phyloP scores from a whole-genome alignment of 2,113 vertebrate genomes.

The Mus pahari region DNA sequence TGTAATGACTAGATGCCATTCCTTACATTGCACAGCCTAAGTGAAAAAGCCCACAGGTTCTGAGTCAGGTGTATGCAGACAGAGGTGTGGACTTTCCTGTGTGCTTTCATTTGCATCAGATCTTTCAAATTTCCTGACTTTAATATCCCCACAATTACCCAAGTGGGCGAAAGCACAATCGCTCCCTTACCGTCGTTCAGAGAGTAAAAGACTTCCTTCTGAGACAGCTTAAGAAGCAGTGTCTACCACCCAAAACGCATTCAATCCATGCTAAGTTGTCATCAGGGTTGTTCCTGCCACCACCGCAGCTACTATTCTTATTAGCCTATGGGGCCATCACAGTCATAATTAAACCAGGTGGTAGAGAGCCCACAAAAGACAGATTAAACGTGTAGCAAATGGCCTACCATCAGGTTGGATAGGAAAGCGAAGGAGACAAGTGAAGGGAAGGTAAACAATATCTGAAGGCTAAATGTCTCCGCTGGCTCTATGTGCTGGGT shows the following conservation, averaged over 20 bases:
- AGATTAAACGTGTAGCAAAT: not conserved
- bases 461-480: not conserved
- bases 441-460: not conserved
- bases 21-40: not conserved
- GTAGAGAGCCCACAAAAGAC: not conserved
- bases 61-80: accelerated
- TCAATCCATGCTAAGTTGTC: not conserved
- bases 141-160: not conserved
- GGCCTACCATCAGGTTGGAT: not conserved
- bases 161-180: not conserved
- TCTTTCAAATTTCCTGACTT: not conserved
- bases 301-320: not conserved
- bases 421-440: not conserved
- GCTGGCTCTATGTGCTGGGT: accelerated
- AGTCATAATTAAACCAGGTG: not conserved
- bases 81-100: not conserved
- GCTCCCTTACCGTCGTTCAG: not conserved
- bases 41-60: not conserved
- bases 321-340: not conserved
- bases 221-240: not conserved
- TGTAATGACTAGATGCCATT: too few relatives aligned
- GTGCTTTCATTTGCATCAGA: not conserved
- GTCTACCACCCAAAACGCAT: not conserved
- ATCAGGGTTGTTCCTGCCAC: not conserved
- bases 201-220: not conserved